Conservation (phyloP, 2,888 invertebrate genomes). For the Trimorus sp. region DNA sequence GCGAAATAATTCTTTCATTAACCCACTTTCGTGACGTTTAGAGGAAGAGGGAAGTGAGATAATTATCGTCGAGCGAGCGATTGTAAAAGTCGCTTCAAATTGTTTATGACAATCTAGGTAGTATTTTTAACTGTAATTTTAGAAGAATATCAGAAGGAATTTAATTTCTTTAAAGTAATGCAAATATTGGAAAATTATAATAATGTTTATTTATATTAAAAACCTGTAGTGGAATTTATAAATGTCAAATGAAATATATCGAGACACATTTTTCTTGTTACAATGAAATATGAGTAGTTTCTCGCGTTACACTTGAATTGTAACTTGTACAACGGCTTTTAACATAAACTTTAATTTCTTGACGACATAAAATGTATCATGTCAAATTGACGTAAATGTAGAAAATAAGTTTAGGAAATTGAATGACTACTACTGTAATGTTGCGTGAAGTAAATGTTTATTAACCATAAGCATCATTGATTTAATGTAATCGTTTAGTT, state of each 20-base stretch:
- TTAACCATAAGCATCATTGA: constrained; percentile 44
- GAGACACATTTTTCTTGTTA: not conserved
- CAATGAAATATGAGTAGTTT: not conserved
- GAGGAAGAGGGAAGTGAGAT: too few species aligned
- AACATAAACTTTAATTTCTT: constrained; percentile 46
- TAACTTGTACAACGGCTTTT: constrained; percentile 7
- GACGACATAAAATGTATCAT: constrained; percentile 46
- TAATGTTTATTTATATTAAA: too few species aligned
- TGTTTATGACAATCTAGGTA: too few species aligned
- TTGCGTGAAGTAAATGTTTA: constrained; percentile 55
- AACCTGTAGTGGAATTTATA: not conserved
- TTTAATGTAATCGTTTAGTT: constrained; percentile 45
- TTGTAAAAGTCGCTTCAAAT: too few species aligned
- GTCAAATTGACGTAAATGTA: constrained; percentile 58
- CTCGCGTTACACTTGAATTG: not conserved
- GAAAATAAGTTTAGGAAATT: constrained; percentile 60
- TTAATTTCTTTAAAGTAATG: too few species aligned
- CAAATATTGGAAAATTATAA: too few species aligned
- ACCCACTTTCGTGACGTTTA: too few species aligned
- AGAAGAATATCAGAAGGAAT: not conserved
- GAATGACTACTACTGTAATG: constrained; percentile 41
- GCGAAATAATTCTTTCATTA: too few species aligned
- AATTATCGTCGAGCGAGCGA: too few species aligned
- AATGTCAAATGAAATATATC: too few species aligned
- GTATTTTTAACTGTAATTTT: too few species aligned